Base-by-base conservation (phyloP, 2,113 vertebrate species). In the Eurystomus gularis region DNA sequence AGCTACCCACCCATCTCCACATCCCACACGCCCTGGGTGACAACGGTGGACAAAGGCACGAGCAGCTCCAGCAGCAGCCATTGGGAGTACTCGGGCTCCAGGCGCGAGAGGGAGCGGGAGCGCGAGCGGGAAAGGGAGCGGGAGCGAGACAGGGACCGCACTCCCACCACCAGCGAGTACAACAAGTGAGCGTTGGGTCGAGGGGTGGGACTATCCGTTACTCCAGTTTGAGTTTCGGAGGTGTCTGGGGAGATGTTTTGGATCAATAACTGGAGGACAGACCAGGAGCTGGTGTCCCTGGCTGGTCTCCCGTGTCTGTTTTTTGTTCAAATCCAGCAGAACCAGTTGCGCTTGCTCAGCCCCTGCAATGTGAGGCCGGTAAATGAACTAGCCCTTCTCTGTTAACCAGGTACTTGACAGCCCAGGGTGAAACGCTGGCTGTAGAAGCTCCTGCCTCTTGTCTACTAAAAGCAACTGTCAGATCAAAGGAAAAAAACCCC, bases 1-100 rank as follows among this genome's bases (percentile, higher is more conserved):
- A 98, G 95, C 91, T 98, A 98, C 89, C 96, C 97, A 6, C 94
- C 97, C 60, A 97, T 97, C 86, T 98, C 97, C 46, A 98, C 96
- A 0, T 94, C 97, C 42, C 97, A 97, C 95, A 96, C 97, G 4
- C 96, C 96, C 44, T 98, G 97, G 97, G 97, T 98, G 87, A 97
- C 94, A 1, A 91, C 96, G 2, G 84, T 97, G 82, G 97, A 98
- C 54, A 98, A 98, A 69, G 87, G 88, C 54, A 93, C 96, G 8
- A 97, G 94, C 66, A 94, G 93, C 39, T 96, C 94, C 23, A 93
- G 95, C 71, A 93, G 88, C 72, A 94, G 96, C 52, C 97, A 97
- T 80, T 98, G 98, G 97, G 97, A 98, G 6, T 98, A 98, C 79
- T 97, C 97, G 0, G 96, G 96, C 80, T 95, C 97, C 2, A 92